These are phyloP conservation scores for Anticlea derivata DNA, from an alignment of 2,888 invertebrate species.

Conservation along the genomic window DNA sequence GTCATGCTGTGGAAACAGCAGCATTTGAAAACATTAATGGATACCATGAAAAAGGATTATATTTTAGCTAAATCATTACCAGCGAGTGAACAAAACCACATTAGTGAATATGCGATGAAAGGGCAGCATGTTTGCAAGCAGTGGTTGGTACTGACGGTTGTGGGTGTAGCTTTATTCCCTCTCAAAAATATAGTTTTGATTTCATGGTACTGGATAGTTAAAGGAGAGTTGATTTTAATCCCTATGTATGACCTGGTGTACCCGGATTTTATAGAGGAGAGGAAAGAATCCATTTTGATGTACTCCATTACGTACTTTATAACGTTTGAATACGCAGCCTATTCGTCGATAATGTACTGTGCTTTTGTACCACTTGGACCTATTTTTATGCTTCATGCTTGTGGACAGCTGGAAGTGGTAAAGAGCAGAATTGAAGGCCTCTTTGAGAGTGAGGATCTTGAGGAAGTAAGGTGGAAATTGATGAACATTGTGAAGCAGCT, in stretches of 20 bases:
- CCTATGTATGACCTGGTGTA: conserved; percentile 43
- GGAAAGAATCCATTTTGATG: conserved; percentile 37
- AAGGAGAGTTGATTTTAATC: conserved; percentile 39
- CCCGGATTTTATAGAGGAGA: conserved; percentile 43
- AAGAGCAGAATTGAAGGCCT: conserved; percentile 40
- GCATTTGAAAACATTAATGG: conserved; percentile 38
- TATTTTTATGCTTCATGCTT: conserved; percentile 56
- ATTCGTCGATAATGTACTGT: conserved; percentile 40
- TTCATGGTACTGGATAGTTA: conserved; percentile 33
- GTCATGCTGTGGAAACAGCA: conserved; percentile 42
- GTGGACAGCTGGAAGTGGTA: conserved; percentile 56
- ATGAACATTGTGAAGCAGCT: conserved; percentile 41
- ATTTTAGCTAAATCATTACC: conserved; percentile 27
- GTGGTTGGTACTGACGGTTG: conserved; percentile 37
- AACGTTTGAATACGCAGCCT: conserved; percentile 31
- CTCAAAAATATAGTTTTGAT: conserved; percentile 37
- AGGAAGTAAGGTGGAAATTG: conserved; percentile 37
- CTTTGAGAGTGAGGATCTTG: conserved; percentile 37
- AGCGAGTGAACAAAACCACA: conserved; percentile 37
- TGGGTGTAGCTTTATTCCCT: conserved; percentile 25
- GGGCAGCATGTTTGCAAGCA: conserved; percentile 42
- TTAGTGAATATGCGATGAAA: conserved; percentile 40
- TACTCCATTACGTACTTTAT: conserved; percentile 32
- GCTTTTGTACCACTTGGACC: conserved; percentile 56
- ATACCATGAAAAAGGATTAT: conserved; percentile 47